These are phyloP conservation scores for Pteronotus mesoamericanus DNA, from an alignment of 2,797 vertebrate genomes.

Conservation along the genomic window DNA sequence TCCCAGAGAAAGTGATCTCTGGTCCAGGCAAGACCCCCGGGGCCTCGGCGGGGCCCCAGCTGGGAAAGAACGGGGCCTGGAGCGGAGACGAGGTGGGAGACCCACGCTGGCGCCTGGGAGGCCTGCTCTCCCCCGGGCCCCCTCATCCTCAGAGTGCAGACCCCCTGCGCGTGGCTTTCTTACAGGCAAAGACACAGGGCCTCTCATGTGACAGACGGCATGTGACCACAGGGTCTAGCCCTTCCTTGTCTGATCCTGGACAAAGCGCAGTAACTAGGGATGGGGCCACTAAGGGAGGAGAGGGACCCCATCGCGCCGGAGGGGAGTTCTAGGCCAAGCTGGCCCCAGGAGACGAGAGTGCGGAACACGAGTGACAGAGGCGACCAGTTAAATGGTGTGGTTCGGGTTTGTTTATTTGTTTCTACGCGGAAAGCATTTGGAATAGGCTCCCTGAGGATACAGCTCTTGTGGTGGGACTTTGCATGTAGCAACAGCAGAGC, in stretches of 20 bases:
- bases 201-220: not conserved
- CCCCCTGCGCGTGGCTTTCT: accelerated
- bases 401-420: too few relatives aligned
- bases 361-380: not conserved
- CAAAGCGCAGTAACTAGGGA: not conserved
- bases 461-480: accelerated
- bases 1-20: not conserved
- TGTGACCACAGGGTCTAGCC: too few relatives aligned
- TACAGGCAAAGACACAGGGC: not conserved
- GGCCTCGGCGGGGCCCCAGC: not conserved
- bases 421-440: not conserved
- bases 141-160: not conserved
- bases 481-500: not conserved
- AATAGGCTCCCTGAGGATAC: not conserved
- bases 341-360: too few relatives aligned
- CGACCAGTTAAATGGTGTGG: not conserved
- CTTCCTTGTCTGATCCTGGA: not conserved
- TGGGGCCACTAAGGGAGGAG: not conserved
- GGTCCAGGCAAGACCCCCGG: not conserved
- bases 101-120: not conserved
- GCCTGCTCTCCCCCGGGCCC: too few relatives aligned
- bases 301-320: too few relatives aligned
- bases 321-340: too few relatives aligned
- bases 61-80: too few relatives aligned
- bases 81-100: not conserved